Conservation (phyloP, 2,888 invertebrate genomes). For the Phyto melanocephala region DNA sequence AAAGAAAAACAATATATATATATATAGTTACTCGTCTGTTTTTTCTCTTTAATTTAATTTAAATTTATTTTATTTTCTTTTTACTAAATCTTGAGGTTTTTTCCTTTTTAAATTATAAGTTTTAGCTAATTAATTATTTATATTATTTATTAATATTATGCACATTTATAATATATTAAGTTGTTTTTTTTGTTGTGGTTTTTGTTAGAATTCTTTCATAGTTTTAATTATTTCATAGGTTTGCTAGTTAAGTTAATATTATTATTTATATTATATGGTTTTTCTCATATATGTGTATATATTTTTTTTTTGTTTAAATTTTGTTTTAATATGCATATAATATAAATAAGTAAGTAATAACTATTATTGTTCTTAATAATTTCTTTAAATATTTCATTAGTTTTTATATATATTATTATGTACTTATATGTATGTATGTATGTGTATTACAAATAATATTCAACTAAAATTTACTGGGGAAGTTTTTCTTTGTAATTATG, state of each 20-base stretch:
- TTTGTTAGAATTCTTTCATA: slow-evolving; percentile 63
- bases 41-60: slow-evolving; percentile 21
- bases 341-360: slow-evolving; percentile 78
- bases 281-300: too few relatives aligned
- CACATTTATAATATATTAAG: slow-evolving; percentile 67
- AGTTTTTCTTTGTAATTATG: too few relatives aligned
- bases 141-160: slow-evolving; percentile 60
- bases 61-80: slow-evolving; percentile 39
- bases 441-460: slow-evolving; percentile 33
- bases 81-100: slow-evolving; percentile 47
- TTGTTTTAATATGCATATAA: slow-evolving; percentile 71
- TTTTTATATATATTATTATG: slow-evolving; percentile 37
- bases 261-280: slow-evolving; percentile 50
- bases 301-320: slow-evolving; percentile 30
- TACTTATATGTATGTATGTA: slow-evolving; percentile 30
- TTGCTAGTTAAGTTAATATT: slow-evolving; percentile 54
- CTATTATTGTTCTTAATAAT: slow-evolving; percentile 79
- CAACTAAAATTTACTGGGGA: neutral
- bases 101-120: slow-evolving; percentile 36
- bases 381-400: slow-evolving; percentile 70
- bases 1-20: slow-evolving; percentile 49
- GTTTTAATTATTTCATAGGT: slow-evolving; percentile 47
- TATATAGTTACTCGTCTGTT: too few relatives aligned
- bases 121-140: slow-evolving; percentile 60
- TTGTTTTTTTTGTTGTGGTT: slow-evolving; percentile 56